Evolutionary conservation across 2,797 vertebrate species (phyloP).

Genomic region (Harpagifer antarcticus): DNA sequence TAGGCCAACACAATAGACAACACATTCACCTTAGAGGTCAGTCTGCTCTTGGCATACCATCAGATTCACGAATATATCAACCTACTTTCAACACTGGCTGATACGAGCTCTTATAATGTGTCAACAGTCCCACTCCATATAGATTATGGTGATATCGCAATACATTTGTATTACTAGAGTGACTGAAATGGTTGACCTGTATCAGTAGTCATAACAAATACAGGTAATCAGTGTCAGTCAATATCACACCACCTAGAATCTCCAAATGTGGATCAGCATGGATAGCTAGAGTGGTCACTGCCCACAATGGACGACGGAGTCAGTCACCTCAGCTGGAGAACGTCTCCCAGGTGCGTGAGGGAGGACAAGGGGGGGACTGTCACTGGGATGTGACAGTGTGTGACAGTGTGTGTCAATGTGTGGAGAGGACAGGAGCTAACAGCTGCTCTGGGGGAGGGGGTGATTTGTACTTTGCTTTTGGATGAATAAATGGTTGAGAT

Average conservation of each 20-base stretch:
- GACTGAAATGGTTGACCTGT: background rate
- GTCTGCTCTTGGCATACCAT: background rate
- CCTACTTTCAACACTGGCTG: background rate
- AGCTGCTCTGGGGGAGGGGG: conserved; percentile 76
- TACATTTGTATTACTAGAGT: background rate
- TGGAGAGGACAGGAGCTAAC: conserved; percentile 48
- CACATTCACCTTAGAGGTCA: conserved; percentile 3
- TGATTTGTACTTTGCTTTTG: conserved; percentile 34
- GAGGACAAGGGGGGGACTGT: conserved; percentile 27
- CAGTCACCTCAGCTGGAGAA: conserved; percentile 38
- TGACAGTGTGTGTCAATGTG: conserved; percentile 50
- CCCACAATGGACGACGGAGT: conserved; percentile 6
- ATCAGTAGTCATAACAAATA: background rate
- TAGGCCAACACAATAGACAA: background rate
- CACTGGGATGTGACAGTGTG: conserved; percentile 59
- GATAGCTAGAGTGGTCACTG: conserved; percentile 1
- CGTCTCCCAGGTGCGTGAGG: conserved; percentile 44
- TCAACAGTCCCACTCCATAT: too few species aligned
- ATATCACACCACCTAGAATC: background rate
- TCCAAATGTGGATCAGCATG: background rate
- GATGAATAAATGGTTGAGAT: conserved; percentile 52
- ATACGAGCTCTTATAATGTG: background rate
- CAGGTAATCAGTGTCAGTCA: background rate
- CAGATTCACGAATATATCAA: background rate
- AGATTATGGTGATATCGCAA: background rate